A percentile compares a stretch with the other conserved stretches of the same genome.
Conservation (phyloP, 2,797 vertebrate genomes). For the Esox masquinongy region DNA sequence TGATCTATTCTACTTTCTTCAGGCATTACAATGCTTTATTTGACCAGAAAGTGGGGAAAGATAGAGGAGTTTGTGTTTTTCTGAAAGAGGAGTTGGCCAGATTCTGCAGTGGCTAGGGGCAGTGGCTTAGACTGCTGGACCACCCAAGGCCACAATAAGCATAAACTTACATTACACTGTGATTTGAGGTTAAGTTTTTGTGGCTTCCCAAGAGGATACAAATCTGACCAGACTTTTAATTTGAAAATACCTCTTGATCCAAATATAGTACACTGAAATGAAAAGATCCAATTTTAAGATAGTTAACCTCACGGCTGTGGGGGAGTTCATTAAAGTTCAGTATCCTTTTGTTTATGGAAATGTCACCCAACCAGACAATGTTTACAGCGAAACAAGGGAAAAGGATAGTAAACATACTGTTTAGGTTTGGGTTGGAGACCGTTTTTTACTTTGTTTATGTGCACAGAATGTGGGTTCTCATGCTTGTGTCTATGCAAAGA, state of each 20-base stretch:
- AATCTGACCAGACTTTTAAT: background rate
- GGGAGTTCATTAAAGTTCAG: background rate
- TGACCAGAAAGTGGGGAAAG: no score
- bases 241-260: conserved; percentile 4
- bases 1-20: background rate
- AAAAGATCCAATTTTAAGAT: background rate
- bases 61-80: background rate
- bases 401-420: conserved; percentile 19
- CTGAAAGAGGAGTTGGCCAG: background rate
- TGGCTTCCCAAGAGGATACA: background rate
- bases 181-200: background rate
- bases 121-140: no score
- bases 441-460: background rate
- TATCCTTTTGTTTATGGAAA: background rate
- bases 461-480: background rate
- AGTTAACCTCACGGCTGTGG: background rate
- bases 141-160: background rate
- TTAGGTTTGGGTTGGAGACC: conserved; percentile 3
- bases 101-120: no score
- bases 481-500: background rate
- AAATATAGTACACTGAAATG: background rate
- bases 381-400: conserved; percentile 28
- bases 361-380: conserved; percentile 37
- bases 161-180: background rate
- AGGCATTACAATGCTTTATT: no score